Conservation (phyloP, 2,113 vertebrate species). For the Toxostoma redivivum region DNA sequence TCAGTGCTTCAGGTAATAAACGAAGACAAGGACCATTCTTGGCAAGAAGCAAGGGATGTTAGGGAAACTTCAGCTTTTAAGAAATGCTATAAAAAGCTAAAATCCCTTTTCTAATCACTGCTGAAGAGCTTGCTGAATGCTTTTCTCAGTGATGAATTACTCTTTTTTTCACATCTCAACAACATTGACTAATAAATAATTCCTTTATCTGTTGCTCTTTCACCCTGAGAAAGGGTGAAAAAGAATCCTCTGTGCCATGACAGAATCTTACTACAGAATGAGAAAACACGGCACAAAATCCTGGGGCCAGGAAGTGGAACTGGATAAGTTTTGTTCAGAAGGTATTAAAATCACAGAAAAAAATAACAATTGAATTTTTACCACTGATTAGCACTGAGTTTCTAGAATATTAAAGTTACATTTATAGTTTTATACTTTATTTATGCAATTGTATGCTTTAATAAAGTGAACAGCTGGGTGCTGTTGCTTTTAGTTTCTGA, state of each 20-base stretch:
- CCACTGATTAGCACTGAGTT: neutral
- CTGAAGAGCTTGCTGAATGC: neutral
- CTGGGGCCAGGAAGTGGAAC: neutral
- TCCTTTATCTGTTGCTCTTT: neutral
- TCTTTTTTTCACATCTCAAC: neutral
- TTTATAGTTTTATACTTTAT: neutral
- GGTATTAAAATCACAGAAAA: neutral
- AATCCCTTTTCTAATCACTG: neutral
- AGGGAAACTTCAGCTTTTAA: neutral
- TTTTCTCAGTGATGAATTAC: neutral
- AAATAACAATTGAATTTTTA: neutral
- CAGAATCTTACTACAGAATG: neutral
- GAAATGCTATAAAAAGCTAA: neutral
- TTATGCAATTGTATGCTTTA: neutral
- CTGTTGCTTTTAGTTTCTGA: slow-evolving; percentile 22
- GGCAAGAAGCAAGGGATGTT: neutral
- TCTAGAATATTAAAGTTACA: neutral
- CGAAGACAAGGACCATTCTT: neutral
- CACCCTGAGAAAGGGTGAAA: neutral
- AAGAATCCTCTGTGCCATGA: neutral
- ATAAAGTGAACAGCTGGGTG: slow-evolving; percentile 23
- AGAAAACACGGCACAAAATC: neutral
- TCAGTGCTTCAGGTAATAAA: neutral
- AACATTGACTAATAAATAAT: neutral
- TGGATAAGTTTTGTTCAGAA: neutral